These are phyloP conservation scores for Sinocyclocheilus anshuiensis DNA, from an alignment of 2,113 vertebrate genomes.

Conservation along the genomic window DNA sequence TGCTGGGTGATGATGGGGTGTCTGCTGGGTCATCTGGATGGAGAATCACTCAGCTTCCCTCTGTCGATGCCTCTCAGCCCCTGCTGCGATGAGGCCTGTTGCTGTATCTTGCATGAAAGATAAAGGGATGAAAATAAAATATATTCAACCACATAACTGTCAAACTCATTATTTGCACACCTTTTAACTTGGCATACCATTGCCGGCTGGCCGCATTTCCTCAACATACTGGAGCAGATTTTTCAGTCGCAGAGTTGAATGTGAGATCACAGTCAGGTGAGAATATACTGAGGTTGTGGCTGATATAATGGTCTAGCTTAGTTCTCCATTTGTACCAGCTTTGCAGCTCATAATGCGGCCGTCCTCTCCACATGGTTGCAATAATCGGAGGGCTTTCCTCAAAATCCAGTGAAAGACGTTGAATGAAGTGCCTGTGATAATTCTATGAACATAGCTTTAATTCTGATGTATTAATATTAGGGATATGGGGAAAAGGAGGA, in stretches of 20 bases:
- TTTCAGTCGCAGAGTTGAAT: slow-evolving; percentile 47
- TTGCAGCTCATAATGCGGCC: slow-evolving; percentile 62
- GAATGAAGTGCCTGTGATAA: slow-evolving; percentile 61
- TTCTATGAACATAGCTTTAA: slow-evolving; percentile 38
- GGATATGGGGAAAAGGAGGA: background rate
- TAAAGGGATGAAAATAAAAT: slow-evolving; percentile 9
- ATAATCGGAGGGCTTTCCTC: slow-evolving; percentile 61
- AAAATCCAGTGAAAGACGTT: slow-evolving; percentile 60
- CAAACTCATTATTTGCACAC: slow-evolving; percentile 17
- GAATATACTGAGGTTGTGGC: slow-evolving; percentile 29
- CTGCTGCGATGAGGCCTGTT: slow-evolving; percentile 24
- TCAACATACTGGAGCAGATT: slow-evolving; percentile 13
- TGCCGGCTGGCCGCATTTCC: background rate
- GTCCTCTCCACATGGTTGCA: slow-evolving; percentile 52
- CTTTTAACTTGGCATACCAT: too few species aligned
- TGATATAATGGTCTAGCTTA: slow-evolving; percentile 10
- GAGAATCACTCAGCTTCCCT: slow-evolving; percentile 12
- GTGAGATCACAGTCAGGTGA: slow-evolving; percentile 56
- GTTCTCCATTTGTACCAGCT: slow-evolving; percentile 60
- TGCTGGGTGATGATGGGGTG: slow-evolving; percentile 43
- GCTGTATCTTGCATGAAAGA: slow-evolving; percentile 13
- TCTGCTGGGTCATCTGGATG: slow-evolving; percentile 13
- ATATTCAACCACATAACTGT: slow-evolving; percentile 39
- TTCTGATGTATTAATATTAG: too few species aligned
- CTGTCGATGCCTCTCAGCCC: slow-evolving; percentile 24